A percentile compares a stretch with the other conserved stretches of the same genome.
phyloP scores from a whole-genome alignment of 2,888 invertebrate species.

The Heliconius erato region DNA sequence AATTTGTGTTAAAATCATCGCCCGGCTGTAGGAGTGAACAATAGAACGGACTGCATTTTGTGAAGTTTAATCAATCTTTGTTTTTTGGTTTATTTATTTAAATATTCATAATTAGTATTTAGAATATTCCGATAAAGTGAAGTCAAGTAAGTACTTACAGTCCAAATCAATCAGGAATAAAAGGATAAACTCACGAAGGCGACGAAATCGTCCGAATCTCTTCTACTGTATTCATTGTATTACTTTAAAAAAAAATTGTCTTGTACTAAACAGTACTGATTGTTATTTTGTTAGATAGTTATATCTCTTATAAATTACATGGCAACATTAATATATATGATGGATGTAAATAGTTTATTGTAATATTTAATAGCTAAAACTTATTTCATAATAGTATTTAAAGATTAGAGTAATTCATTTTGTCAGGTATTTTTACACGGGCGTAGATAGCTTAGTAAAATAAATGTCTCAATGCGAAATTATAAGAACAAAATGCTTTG shows the following conservation, averaged over 20 bases:
- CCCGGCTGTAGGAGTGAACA: constrained; percentile 42
- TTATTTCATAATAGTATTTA: constrained; percentile 32
- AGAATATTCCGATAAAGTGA: background rate
- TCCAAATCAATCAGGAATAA: background rate
- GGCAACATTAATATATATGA: background rate
- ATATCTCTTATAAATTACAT: background rate
- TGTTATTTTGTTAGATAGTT: constrained; percentile 27
- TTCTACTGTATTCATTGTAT: constrained; percentile 1
- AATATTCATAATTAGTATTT: background rate
- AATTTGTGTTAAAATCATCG: constrained; percentile 23
- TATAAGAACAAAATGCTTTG: constrained; percentile 17
- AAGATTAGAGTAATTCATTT: constrained; percentile 28
- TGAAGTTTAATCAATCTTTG: constrained; percentile 31
- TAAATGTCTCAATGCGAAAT: constrained; percentile 24
- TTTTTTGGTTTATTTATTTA: background rate
- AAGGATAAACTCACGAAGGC: background rate
- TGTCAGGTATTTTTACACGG: constrained; percentile 43
- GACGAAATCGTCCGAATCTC: background rate
- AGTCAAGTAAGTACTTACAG: background rate
- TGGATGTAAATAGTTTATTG: constrained; percentile 27
- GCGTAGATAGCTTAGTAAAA: constrained; percentile 32
- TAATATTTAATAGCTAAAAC: constrained; percentile 14
- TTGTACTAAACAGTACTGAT: constrained; percentile 30
- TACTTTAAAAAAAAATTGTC: background rate
- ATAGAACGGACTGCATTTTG: constrained; percentile 45